These are phyloP conservation scores for Myotis planiceps DNA, from an alignment of 2,797 vertebrate genomes.

Conservation along the genomic window DNA sequence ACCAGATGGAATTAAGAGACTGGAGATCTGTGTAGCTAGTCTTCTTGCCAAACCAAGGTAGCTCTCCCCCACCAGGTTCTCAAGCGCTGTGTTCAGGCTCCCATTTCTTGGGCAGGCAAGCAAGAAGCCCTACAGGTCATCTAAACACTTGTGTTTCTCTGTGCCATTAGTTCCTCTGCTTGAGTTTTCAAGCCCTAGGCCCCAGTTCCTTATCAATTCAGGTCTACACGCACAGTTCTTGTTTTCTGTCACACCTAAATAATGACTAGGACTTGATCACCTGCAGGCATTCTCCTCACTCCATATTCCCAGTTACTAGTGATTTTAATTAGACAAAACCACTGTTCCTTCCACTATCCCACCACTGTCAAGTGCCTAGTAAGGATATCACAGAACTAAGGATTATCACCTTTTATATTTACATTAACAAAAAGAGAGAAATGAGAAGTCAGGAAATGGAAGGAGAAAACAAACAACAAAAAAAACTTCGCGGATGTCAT, in stretches of 20 bases:
- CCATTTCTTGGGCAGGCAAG: background rate
- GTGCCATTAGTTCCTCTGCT: background rate
- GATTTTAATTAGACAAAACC: conserved; percentile 1
- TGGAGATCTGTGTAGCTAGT: background rate
- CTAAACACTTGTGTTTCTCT: background rate
- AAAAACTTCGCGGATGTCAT: background rate
- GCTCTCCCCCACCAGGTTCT: background rate
- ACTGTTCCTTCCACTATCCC: background rate
- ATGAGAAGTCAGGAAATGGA: conserved; percentile 4
- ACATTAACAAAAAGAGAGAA: conserved; percentile 51
- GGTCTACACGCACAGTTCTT: background rate
- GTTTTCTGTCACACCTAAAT: conserved; percentile 57
- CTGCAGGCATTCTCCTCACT: background rate
- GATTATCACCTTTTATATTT: conserved; percentile 58
- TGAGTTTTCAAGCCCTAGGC: background rate
- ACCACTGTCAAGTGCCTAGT: background rate
- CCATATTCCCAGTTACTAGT: background rate
- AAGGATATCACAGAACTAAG: conserved; percentile 30
- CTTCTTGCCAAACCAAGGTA: background rate
- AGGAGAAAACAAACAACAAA: background rate
- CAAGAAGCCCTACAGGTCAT: background rate
- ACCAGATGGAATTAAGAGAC: background rate
- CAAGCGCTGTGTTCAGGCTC: background rate
- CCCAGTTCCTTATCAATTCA: conserved; percentile 42
- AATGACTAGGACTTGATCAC: conserved; percentile 36